These are phyloP conservation scores for Barypeithes pellucidus DNA, from an alignment of 2,888 invertebrate species.

Conservation along the genomic window DNA sequence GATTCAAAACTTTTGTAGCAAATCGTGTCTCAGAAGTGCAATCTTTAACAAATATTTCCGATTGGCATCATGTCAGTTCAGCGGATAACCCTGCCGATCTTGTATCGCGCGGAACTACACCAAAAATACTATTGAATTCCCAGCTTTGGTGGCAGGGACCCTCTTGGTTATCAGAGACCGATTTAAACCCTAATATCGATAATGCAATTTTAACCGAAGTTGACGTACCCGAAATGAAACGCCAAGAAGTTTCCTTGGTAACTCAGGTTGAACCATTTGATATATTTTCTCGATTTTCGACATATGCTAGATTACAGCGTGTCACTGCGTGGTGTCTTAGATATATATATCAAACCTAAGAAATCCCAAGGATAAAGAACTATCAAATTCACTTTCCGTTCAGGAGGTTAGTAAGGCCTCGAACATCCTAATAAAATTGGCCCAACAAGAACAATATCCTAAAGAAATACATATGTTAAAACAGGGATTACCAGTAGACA, in stretches of 20 bases:
- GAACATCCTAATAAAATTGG: neutral
- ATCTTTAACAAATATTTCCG: conserved; percentile 6
- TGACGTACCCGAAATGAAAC: neutral
- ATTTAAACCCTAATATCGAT: neutral
- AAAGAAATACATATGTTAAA: neutral
- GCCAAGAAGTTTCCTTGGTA: neutral
- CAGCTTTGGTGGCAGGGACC: conserved; percentile 36
- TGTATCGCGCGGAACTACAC: conserved; percentile 24
- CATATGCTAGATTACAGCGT: neutral
- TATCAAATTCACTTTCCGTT: neutral
- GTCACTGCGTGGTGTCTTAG: conserved; percentile 24
- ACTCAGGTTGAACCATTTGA: neutral
- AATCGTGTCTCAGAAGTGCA: conserved; percentile 43
- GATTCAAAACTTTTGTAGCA: conserved; percentile 50
- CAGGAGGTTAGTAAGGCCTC: neutral
- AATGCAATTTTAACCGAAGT: neutral
- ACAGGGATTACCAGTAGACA: neutral
- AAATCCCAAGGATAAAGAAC: conserved; percentile 1
- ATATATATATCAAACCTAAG: conserved; percentile 34
- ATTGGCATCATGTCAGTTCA: conserved; percentile 42
- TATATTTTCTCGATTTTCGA: conserved; percentile 4
- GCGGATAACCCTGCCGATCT: conserved; percentile 39
- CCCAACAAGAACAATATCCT: conserved; percentile 3
- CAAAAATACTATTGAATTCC: conserved; percentile 7
- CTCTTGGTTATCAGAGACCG: neutral